Percentiles rank a stretch among this genome's conserved stretches.
phyloP scores from a whole-genome alignment of 2,113 vertebrate species.

The Etheostoma cragini region DNA sequence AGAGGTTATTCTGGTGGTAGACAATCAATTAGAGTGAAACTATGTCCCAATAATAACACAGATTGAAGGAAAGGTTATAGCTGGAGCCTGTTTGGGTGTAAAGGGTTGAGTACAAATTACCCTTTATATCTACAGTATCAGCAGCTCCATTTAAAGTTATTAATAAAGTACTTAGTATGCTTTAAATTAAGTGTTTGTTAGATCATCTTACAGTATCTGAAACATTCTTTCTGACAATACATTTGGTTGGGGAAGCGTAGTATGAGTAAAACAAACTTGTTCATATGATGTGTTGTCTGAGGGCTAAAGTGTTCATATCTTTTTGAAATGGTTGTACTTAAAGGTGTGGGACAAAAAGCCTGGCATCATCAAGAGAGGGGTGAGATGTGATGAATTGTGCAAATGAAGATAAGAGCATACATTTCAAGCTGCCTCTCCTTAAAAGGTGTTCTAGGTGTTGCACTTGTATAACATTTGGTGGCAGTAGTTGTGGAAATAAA shows the following conservation, averaged over 20 bases:
- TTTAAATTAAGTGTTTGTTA: slow-evolving; percentile 11
- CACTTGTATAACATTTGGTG: not conserved
- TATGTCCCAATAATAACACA: slow-evolving; percentile 59
- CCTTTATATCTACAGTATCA: slow-evolving; percentile 26
- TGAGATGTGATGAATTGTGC: not conserved
- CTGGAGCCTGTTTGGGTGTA: slow-evolving; percentile 44
- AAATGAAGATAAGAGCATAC: not conserved
- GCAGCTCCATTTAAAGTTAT: not conserved
- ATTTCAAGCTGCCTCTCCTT: not conserved
- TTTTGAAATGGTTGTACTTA: no score
- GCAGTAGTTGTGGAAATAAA: not conserved
- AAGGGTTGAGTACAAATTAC: slow-evolving; percentile 9
- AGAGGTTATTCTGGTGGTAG: slow-evolving; percentile 70
- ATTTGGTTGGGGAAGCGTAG: not conserved
- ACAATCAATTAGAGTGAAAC: slow-evolving; percentile 79
- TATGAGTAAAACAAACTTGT: not conserved
- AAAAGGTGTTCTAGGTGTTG: not conserved
- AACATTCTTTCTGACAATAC: not conserved
- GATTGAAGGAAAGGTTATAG: slow-evolving; percentile 67
- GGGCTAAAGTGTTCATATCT: not conserved
- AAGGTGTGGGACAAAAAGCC: not conserved
- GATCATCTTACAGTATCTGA: slow-evolving; percentile 9
- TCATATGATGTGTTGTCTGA: not conserved
- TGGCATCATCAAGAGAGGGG: not conserved
- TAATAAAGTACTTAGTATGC: not conserved